Base-by-base conservation (phyloP, 2,113 vertebrate genomes). In the Maccullochella peelii region DNA sequence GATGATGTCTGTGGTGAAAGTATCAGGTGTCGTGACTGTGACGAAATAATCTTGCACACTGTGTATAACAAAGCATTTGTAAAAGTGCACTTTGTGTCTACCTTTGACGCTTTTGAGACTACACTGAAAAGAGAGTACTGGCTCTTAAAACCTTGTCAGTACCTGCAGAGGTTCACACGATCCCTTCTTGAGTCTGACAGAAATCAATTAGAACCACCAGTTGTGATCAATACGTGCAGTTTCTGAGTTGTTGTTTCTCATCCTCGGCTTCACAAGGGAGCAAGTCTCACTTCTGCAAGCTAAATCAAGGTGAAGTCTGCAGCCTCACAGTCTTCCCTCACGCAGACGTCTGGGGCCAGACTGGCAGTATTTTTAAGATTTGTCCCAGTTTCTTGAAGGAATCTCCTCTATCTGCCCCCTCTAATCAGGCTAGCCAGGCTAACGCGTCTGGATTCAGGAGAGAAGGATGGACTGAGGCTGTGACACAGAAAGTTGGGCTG, bases 381-480 rank as follows among this genome's bases (percentile, higher is more conserved):
- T 68, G 91, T 86, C 83, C 91, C 74, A 90, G 87, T 86, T 93
- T 85, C 76, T 69, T 54, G 27, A 54, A 81, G 80, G 86, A 85
- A 77, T 79, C 61, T 84, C 84, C 79, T 84, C 65, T n/a, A 74
- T 38, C 67, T 58, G 82, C 70, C 77, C 27, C 42, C 55, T 86
- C 20, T 47, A 84, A 78, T 86, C 87, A 86, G 89, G 85, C 61
- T 86, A 80, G 83, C 3, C 70, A 68, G 63, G 59, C 52, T 0
- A 54, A 74, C 16, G 0, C 1, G 66, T 74, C 83, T 58, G 69
- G 58, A 72, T 62, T 65, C 49, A 2, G 69, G 18, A 63, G 52
- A 69, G 82, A 82, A 11, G 67, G 67, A 78, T 77, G 73, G 47
- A 38, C 77, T 47, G 30, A 5, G 75, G 36, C 44, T 0, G 44